Evolutionary conservation across 1,140 invertebrate genomes (phyloP).

Genomic region (Steinernema khuongi): DNA sequence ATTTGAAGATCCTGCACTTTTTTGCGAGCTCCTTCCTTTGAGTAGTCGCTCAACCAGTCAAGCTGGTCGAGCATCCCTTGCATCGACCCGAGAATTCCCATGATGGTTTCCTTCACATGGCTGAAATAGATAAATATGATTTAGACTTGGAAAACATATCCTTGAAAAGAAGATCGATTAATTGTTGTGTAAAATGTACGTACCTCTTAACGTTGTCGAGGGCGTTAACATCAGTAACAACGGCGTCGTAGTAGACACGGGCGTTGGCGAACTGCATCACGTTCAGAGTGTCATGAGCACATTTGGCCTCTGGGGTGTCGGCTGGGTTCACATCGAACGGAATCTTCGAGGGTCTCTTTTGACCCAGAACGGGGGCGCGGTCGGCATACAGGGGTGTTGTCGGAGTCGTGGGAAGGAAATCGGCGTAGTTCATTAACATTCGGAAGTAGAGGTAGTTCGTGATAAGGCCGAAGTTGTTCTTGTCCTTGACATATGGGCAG

Average conservation of each 20-base stretch:
- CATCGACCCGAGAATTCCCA: slow-evolving; percentile 30
- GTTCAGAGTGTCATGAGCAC: slow-evolving; percentile 26
- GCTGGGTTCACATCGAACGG: background rate
- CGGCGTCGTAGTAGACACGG: slow-evolving; percentile 34
- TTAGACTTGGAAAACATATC: background rate
- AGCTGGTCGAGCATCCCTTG: slow-evolving; percentile 40
- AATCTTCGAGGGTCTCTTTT: too few species aligned
- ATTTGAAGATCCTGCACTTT: slow-evolving; percentile 16
- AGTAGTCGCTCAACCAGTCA: slow-evolving; percentile 30
- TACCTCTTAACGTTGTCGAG: background rate
- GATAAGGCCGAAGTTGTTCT: background rate
- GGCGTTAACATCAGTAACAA: background rate
- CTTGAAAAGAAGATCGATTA: too few species aligned
- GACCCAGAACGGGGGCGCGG: too few species aligned
- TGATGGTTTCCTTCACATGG: slow-evolving; percentile 20
- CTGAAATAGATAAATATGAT: background rate
- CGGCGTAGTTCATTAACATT: background rate
- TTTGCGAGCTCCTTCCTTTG: slow-evolving; percentile 24
- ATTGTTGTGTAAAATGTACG: too few species aligned
- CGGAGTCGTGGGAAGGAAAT: too few species aligned
- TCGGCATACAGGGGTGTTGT: too few species aligned
- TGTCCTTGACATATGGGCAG: background rate
- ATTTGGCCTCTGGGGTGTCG: slow-evolving; percentile 7
- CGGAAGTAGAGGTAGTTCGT: slow-evolving; percentile 8
- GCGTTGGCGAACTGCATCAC: slow-evolving; percentile 37